A percentile compares a stretch with the other conserved stretches of the same genome.
These are phyloP conservation scores for Aphelocoma californica DNA, from an alignment of 2,797 vertebrate species.

Conservation along the genomic window DNA sequence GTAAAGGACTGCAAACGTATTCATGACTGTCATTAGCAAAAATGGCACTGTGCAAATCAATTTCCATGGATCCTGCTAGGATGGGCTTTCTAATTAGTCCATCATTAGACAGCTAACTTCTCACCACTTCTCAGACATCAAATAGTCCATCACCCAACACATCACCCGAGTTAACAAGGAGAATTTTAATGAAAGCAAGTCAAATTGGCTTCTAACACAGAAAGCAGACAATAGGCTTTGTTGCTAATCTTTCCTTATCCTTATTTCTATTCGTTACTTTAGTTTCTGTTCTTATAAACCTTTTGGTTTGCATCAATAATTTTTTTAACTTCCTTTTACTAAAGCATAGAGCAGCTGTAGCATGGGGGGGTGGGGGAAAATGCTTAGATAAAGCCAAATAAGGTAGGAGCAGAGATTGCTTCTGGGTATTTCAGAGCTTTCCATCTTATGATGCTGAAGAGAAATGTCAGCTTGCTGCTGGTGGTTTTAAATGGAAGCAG, in stretches of 20 bases:
- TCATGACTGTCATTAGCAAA: slow-evolving; percentile 65
- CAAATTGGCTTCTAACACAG: slow-evolving; percentile 28
- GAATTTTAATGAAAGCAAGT: slow-evolving; percentile 70
- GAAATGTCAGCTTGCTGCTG: slow-evolving; percentile 47
- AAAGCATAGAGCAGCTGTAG: slow-evolving; percentile 2
- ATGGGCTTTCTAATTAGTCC: slow-evolving; percentile 69
- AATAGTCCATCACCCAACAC: slow-evolving; percentile 33
- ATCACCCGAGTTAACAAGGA: slow-evolving; percentile 51
- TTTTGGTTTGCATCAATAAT: slow-evolving; percentile 36
- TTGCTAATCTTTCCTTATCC: slow-evolving; percentile 25
- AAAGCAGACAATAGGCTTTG: slow-evolving; percentile 51
- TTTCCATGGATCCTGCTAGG: slow-evolving; percentile 71
- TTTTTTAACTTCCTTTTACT: slow-evolving; percentile 1
- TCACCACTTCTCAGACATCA: slow-evolving; percentile 53
- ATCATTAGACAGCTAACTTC: slow-evolving; percentile 65
- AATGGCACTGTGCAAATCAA: slow-evolving; percentile 66
- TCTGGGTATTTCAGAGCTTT: slow-evolving; percentile 43
- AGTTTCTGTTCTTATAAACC: slow-evolving; percentile 26
- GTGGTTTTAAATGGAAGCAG: slow-evolving; percentile 46
- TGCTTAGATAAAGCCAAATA: not conserved
- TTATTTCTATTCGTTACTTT: not conserved
- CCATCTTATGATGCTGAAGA: slow-evolving; percentile 31
- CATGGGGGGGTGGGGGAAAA: not conserved
- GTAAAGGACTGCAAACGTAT: slow-evolving; percentile 44
- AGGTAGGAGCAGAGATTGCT: slow-evolving; percentile 31